These are phyloP conservation scores for Catharus minimus DNA, from an alignment of 2,113 vertebrate species.

Conservation along the genomic window DNA sequence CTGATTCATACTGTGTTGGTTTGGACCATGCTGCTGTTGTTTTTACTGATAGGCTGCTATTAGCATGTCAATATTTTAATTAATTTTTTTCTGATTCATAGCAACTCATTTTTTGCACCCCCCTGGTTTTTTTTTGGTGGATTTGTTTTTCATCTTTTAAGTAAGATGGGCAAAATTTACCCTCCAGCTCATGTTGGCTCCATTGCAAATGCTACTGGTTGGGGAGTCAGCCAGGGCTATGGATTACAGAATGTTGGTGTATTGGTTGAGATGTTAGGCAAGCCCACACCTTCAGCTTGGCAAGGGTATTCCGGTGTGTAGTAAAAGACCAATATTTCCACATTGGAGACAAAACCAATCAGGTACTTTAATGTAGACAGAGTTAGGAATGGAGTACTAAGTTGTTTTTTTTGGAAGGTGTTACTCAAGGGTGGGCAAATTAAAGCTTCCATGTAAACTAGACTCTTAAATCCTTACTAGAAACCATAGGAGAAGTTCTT, in stretches of 20 bases:
- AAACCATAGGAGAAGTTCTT: not conserved
- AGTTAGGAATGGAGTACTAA: not conserved
- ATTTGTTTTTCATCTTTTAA: not conserved
- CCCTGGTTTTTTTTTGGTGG: not conserved
- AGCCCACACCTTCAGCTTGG: not conserved
- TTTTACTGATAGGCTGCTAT: not conserved
- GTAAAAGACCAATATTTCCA: not conserved
- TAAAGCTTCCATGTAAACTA: not conserved
- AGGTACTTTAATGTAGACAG: not conserved
- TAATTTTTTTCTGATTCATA: not conserved
- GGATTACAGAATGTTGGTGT: not conserved
- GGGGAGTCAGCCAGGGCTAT: not conserved
- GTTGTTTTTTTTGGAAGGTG: not conserved
- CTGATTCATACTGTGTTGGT: not conserved
- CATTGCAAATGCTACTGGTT: not conserved
- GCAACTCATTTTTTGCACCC: not conserved
- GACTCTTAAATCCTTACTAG: not conserved
- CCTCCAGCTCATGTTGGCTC: not conserved
- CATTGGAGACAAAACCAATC: not conserved
- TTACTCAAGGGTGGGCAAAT: not conserved
- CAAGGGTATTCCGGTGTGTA: not conserved
- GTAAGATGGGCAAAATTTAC: not conserved
- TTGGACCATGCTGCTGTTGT: not conserved
- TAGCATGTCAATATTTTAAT: not conserved
- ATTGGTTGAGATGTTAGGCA: not conserved